A percentile compares a stretch with the other conserved stretches of the same genome.
Conservation (phyloP, 2,888 invertebrate genomes). For the Abscondita cerata region DNA sequence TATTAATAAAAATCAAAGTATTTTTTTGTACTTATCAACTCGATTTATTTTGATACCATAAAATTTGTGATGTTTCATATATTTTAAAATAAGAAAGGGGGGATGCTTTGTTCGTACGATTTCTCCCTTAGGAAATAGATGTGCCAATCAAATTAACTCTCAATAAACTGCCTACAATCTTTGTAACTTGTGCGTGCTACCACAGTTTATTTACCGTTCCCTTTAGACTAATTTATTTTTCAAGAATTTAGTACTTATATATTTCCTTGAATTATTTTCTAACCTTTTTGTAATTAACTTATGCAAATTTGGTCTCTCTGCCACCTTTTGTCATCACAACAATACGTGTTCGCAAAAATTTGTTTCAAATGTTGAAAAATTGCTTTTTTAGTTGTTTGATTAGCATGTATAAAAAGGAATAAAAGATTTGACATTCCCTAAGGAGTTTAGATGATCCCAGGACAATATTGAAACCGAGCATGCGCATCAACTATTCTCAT, state of each 20-base stretch:
- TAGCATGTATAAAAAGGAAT: constrained; percentile 26
- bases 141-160: constrained; percentile 50
- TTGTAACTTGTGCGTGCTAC: constrained; percentile 40
- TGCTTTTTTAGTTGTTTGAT: constrained; percentile 13
- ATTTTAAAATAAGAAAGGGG: constrained; percentile 17
- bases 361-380: not conserved
- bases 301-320: constrained; percentile 1
- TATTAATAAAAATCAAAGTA: too few species aligned
- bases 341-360: too few species aligned
- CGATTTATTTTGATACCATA: too few species aligned
- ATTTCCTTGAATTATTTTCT: constrained; percentile 9
- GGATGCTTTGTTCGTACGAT: constrained; percentile 26
- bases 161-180: constrained; percentile 46
- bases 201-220: constrained; percentile 46
- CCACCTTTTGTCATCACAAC: not conserved
- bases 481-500: constrained; percentile 50
- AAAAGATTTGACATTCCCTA: constrained; percentile 44
- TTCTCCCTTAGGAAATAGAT: constrained; percentile 45
- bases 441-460: constrained; percentile 43
- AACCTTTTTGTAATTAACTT: constrained; percentile 5
- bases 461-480: constrained; percentile 47
- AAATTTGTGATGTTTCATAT: not conserved
- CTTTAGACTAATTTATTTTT: constrained; percentile 44
- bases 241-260: constrained; percentile 42
- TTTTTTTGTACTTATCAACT: too few species aligned